These are phyloP conservation scores for Rhizomys pruinosus DNA, from an alignment of 2,113 vertebrate genomes.

Conservation along the genomic window DNA sequence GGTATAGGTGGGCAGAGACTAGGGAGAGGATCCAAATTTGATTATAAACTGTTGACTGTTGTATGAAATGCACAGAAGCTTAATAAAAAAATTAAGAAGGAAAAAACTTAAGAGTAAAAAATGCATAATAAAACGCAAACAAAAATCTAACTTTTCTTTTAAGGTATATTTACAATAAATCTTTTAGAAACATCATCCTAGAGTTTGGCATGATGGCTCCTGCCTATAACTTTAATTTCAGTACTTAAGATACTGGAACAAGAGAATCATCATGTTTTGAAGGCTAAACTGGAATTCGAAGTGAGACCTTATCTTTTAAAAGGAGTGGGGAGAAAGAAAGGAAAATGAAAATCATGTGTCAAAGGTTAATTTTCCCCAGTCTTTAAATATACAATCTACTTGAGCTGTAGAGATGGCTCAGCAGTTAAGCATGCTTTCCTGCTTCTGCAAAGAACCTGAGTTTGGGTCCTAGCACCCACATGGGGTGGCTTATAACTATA, in stretches of 20 bases:
- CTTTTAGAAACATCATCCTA: conserved; percentile 12
- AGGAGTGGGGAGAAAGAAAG: not conserved
- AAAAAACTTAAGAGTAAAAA: too few species aligned
- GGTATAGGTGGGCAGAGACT: too few species aligned
- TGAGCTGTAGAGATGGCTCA: not conserved
- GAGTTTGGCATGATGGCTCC: not conserved
- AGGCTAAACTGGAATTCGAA: not conserved
- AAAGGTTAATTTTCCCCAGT: conserved; percentile 24
- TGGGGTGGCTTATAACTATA: not conserved
- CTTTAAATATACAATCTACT: conserved; percentile 51
- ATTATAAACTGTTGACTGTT: too few species aligned
- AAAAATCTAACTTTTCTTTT: not conserved
- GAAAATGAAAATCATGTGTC: not conserved
- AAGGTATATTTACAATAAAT: conserved; percentile 11
- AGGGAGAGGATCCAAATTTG: too few species aligned
- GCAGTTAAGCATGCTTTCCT: not conserved
- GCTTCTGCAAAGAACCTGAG: not conserved
- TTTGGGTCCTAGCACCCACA: not conserved
- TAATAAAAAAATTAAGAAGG: too few species aligned
- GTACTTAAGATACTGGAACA: not conserved
- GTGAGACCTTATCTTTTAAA: not conserved
- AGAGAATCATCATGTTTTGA: not conserved
- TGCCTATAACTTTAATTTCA: not conserved
- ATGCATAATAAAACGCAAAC: too few species aligned
- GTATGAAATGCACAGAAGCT: too few species aligned